These are phyloP conservation scores for Euglossa dilemma DNA, from an alignment of 1,140 invertebrate species.

Conservation along the genomic window DNA sequence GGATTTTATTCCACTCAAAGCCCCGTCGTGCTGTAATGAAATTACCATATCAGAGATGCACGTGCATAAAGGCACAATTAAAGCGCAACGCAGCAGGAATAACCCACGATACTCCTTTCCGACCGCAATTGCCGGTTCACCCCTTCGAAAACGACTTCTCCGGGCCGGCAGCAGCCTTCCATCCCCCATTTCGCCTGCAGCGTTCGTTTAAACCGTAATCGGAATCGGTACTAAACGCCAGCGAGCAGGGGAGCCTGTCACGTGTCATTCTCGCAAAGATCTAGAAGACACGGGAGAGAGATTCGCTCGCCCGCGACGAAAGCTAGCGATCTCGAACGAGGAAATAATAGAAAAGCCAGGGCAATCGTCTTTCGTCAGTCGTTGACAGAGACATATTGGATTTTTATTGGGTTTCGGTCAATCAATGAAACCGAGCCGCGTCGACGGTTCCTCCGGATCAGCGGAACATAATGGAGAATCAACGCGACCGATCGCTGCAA, in stretches of 20 bases:
- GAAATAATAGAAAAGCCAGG: constrained; percentile 54
- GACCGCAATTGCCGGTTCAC: no score
- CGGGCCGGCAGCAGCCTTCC: no score
- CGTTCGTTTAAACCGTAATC: neutral
- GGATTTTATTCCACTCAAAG: no score
- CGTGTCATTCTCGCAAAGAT: neutral
- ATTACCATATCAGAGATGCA: no score
- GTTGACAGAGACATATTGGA: constrained; percentile 68
- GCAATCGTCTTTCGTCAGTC: constrained; percentile 51
- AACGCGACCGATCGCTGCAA: neutral
- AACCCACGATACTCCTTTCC: no score
- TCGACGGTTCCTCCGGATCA: neutral
- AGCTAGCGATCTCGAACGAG: constrained; percentile 9
- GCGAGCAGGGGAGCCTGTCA: neutral
- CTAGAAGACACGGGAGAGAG: neutral
- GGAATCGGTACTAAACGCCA: constrained; percentile 30
- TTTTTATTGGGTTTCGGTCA: constrained; percentile 72
- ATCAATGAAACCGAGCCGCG: constrained; percentile 49
- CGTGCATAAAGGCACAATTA: no score
- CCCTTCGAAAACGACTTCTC: no score
- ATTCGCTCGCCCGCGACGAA: constrained; percentile 3
- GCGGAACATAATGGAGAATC: constrained; percentile 47
- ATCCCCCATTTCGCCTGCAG: no score
- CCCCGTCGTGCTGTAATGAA: no score
- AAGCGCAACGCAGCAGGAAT: no score